Base-by-base conservation (phyloP, 2,888 invertebrate genomes). In the Physocephala rufipes region DNA sequence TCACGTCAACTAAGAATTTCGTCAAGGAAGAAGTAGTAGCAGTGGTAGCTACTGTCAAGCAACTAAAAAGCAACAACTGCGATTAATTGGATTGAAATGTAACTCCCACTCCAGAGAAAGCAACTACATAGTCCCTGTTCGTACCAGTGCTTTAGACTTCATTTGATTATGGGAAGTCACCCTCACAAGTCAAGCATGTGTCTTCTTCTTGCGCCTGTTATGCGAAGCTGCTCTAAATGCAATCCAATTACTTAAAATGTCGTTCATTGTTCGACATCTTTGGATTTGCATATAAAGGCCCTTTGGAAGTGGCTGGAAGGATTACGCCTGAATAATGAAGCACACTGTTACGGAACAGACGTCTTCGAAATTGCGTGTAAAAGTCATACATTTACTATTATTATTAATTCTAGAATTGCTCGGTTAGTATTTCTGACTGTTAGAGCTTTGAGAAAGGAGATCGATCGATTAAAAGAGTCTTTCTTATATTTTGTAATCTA, bases 231-330 rank as follows among this genome's bases (percentile, higher is more conserved):
- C 79, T 79, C 80, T 82, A 85, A 85, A 85, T 84, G 80, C 82
- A 85, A 85, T 84, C 83, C 85, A 85, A 85, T 85, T 85, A 85
- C 85, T 85, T 85, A 85, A 85, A 85, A 82, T 82, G 83, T 82
- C 81, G 79, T 79, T 81, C 82, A 83, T 84, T 84, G 84, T 84
- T 80, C 79, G 77, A 78, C 79, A 80, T 78, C 81, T 77, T 78
- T 75, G 78, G 83, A 85, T 85, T 85, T 85, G 82, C 85, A 85
- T 85, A 85, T 82, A 83, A 9, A n/a, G 4, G 9, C 9, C 9
- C 36, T 36, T 36, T 9, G 36, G 36, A 36, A 36, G 36, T 36
- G 36, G 5, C 5, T 36, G 36, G 36, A 4, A 36, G 36, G 36
- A 36, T 36, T 36, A 7, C 36, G 36, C 36, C 36, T 36, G 9